phyloP scores from a whole-genome alignment of 2,797 vertebrate genomes.

The Lycodopsis pacificus region DNA sequence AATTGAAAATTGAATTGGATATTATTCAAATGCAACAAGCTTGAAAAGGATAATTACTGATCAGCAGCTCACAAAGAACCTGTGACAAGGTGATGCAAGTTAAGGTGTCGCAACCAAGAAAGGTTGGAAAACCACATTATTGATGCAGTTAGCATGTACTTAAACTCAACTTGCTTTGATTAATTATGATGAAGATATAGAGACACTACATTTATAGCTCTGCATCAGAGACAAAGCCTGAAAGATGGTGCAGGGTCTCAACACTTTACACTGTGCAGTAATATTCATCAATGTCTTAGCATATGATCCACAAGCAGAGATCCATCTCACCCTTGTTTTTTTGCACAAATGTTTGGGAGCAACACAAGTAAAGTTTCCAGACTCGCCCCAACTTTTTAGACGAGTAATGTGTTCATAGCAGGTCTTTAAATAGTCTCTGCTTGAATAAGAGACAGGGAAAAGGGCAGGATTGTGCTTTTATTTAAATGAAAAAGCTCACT shows the following conservation, averaged over 20 bases:
- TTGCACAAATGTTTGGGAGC: slow-evolving; percentile 11
- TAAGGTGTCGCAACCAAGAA: slow-evolving; percentile 8
- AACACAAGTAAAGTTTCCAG: slow-evolving; percentile 41
- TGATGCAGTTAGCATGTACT: slow-evolving; percentile 38
- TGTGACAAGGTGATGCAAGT: slow-evolving; percentile 16
- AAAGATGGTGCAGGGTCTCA: neutral
- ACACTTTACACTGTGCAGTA: slow-evolving; percentile 20
- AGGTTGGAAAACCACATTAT: slow-evolving; percentile 24
- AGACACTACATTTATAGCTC: slow-evolving; percentile 26
- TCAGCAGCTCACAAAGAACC: slow-evolving; percentile 16
- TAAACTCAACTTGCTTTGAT: slow-evolving; percentile 39
- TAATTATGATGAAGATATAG: slow-evolving; percentile 28
- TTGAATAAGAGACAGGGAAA: slow-evolving; percentile 47
- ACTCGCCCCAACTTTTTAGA: slow-evolving; percentile 36
- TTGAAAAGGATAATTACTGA: slow-evolving; percentile 36
- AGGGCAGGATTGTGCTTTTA: slow-evolving; percentile 49
- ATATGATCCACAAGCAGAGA: neutral
- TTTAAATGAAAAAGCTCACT: slow-evolving; percentile 60
- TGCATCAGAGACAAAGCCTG: slow-evolving; percentile 12
- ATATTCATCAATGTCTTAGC: neutral
- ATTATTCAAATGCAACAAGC: slow-evolving; percentile 47
- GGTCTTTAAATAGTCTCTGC: slow-evolving; percentile 48
- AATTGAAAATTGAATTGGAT: too few relatives aligned
- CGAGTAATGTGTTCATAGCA: slow-evolving; percentile 22
- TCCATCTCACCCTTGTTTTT: slow-evolving; percentile 8